phyloP scores from a whole-genome alignment of 2,113 vertebrate genomes.

The Apistogramma diplotaenia region DNA sequence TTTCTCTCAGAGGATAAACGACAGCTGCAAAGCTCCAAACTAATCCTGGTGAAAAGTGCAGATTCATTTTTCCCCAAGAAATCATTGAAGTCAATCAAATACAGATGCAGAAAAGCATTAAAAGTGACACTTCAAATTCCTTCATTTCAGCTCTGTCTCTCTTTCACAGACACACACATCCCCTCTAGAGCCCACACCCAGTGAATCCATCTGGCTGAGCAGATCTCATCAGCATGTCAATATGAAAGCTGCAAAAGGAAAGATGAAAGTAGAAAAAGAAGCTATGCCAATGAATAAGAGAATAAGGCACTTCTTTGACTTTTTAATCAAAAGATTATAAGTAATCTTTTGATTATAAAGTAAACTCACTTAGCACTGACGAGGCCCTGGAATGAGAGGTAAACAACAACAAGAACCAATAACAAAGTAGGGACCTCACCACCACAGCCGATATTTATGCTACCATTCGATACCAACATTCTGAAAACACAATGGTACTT shows the following conservation, averaged over 20 bases:
- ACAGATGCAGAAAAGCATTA: neutral
- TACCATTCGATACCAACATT: too few relatives aligned
- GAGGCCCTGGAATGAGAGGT: too few relatives aligned
- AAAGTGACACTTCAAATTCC: slow-evolving; percentile 7
- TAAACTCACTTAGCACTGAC: too few relatives aligned
- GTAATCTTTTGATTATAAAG: too few relatives aligned
- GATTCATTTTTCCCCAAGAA: neutral
- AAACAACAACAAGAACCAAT: too few relatives aligned
- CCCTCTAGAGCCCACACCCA: neutral
- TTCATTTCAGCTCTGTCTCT: neutral
- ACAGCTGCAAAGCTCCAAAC: neutral
- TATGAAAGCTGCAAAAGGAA: neutral
- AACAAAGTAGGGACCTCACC: too few relatives aligned
- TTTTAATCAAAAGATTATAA: neutral
- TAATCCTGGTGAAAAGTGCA: neutral
- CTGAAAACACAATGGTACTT: too few relatives aligned
- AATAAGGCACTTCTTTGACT: neutral
- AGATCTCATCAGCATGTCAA: slow-evolving; percentile 7
- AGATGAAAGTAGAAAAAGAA: slow-evolving; percentile 11
- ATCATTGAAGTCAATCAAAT: neutral
- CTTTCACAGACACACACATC: neutral
- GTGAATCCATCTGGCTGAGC: slow-evolving; percentile 16
- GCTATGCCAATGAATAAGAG: neutral
- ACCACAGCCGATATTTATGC: too few relatives aligned
- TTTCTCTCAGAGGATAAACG: neutral